Percentiles rank a stretch among this genome's conserved stretches.
These are phyloP conservation scores for Papilio polyxenes DNA, from an alignment of 1,140 invertebrate species.

Conservation along the genomic window DNA sequence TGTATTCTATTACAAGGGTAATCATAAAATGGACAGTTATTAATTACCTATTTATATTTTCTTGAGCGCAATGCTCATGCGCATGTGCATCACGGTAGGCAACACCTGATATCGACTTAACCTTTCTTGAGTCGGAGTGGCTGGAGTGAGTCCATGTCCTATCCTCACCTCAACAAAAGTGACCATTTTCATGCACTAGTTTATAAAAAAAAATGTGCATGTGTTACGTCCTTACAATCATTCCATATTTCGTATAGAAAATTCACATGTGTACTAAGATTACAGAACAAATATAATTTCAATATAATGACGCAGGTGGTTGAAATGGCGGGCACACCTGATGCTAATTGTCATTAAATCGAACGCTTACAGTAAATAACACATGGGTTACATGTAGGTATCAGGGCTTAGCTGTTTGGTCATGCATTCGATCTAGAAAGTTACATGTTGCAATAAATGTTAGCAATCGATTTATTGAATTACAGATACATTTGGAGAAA, in stretches of 20 bases:
- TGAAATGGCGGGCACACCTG: not conserved
- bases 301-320: constrained; percentile 3
- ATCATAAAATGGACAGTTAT: too few relatives aligned
- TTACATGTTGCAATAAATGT: not conserved
- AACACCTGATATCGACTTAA: too few relatives aligned
- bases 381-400: constrained; percentile 10
- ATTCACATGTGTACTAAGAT: not conserved
- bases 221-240: not conserved
- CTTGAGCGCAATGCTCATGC: too few relatives aligned
- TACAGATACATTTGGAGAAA: not conserved
- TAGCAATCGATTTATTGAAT: not conserved
- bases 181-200: too few relatives aligned
- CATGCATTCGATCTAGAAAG: not conserved
- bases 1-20: too few relatives aligned
- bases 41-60: too few relatives aligned
- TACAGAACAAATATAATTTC: constrained; percentile 2
- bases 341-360: constrained; percentile 12
- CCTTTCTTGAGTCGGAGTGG: too few relatives aligned
- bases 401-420: not conserved
- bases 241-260: not conserved
- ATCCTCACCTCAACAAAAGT: too few relatives aligned
- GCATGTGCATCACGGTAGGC: too few relatives aligned
- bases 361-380: constrained; percentile 19
- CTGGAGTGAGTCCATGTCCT: too few relatives aligned
- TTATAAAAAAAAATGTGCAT: not conserved